Evolutionary conservation across 2,797 vertebrate species (phyloP), one percentile per base, ranked within the genome.

Genomic region (Rhinella marina): DNA sequence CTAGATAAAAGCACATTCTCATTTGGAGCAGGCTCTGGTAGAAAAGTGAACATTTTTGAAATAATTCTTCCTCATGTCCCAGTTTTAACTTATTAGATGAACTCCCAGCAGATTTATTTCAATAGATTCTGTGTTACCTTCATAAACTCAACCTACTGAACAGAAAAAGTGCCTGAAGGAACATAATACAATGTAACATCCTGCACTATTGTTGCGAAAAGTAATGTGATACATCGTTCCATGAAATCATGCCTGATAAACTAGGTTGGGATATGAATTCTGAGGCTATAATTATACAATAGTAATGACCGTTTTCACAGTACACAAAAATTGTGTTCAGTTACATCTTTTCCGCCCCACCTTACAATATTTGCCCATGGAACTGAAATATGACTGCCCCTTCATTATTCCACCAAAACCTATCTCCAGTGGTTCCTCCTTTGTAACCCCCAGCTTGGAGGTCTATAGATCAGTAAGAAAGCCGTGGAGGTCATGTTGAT

Each of bases 1-100:
- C 98, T 99, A 90, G 73, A 90, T 82, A 88, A 92, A 0, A 92
- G 62, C 6, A 92, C 19, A 92, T 29, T 89, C 23, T 84, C 48
- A 73, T 87, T 93, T 91, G 92, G 89, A 73, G 84, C 3, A 82
- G 72, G 17, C 0, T 23, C 48, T 84, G 82, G 0, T 72, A 68
- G 84, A 12, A 80, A 4, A 41, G 27, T 52, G 2, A 48, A 89
- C 88, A 82, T 0, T 59, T 56, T 82, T 48, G 64, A 66, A 90
- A 54, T 84, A 66, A 76, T 54, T 89, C 50, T 78, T 62, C 29
- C 3, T 84, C 81, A 73, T 89, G 14, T 66, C 89, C 86, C 29
- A 88, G n/a, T 72, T 86, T 54, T 86, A 88, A 89, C 48, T 87
- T 61, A 90, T 84, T 90, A 91, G 19, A 84, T 79, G 3, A 82